A percentile compares a stretch with the other conserved stretches of the same genome.
phyloP scores from a whole-genome alignment of 2,888 invertebrate genomes.

The Rhaphigaster nebulosa region DNA sequence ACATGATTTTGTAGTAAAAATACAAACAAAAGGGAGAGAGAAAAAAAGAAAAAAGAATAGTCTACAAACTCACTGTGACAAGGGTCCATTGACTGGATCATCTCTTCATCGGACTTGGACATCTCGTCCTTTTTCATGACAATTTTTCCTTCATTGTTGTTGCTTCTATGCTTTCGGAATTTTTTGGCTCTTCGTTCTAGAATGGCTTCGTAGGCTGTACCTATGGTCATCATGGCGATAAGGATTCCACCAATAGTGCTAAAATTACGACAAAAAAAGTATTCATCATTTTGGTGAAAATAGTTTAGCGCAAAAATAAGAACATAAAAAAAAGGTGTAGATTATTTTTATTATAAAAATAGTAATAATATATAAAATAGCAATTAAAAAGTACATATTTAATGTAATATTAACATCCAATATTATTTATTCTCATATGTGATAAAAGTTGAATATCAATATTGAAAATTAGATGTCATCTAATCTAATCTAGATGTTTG shows the following conservation, averaged over 20 bases:
- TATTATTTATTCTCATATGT: too few relatives aligned
- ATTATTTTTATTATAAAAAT: too few relatives aligned
- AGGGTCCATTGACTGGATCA: slow-evolving; percentile 60
- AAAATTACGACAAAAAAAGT: slow-evolving; percentile 66
- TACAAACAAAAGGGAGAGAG: too few relatives aligned
- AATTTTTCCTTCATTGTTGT: slow-evolving; percentile 66
- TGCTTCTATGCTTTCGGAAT: slow-evolving; percentile 63
- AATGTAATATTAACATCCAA: too few relatives aligned
- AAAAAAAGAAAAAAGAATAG: too few relatives aligned
- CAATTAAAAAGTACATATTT: too few relatives aligned
- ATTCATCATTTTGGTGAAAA: background rate
- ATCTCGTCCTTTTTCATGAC: slow-evolving; percentile 68
- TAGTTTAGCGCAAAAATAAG: background rate
- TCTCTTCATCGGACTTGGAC: slow-evolving; percentile 63
- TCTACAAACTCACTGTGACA: slow-evolving; percentile 60
- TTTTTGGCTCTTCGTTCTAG: slow-evolving; percentile 64
- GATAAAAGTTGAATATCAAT: too few relatives aligned
- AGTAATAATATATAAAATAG: too few relatives aligned
- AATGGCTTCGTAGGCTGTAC: slow-evolving; percentile 78
- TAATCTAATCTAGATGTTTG: too few relatives aligned
- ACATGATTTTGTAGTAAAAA: too few relatives aligned
- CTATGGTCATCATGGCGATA: slow-evolving; percentile 74
- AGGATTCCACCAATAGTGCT: slow-evolving; percentile 74
- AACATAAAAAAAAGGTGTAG: background rate
- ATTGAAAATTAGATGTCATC: too few relatives aligned